A percentile compares a stretch with the other conserved stretches of the same genome.
These are phyloP conservation scores for Danaus melanippus DNA, from an alignment of 1,140 invertebrate species.

Conservation along the genomic window DNA sequence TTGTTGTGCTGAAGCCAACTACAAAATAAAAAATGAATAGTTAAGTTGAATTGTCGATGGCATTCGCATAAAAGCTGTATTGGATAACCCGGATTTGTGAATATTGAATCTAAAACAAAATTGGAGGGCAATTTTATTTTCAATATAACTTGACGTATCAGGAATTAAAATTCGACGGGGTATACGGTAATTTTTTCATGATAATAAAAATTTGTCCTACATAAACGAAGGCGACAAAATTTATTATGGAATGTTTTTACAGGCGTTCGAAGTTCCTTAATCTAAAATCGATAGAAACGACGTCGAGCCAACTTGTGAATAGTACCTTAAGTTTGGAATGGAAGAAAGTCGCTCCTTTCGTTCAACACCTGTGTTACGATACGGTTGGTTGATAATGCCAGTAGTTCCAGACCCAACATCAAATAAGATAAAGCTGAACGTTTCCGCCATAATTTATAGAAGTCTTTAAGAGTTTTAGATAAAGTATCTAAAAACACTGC, in stretches of 20 bases:
- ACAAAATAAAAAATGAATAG: conserved; percentile 36
- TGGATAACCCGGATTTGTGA: conserved; percentile 9
- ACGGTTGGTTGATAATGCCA: conserved; percentile 48
- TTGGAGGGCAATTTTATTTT: conserved; percentile 5
- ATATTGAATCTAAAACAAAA: conserved; percentile 12
- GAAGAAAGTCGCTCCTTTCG: conserved; percentile 56
- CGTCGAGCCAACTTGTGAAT: conserved; percentile 61
- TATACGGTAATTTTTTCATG: neutral
- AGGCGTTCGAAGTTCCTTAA: conserved; percentile 62
- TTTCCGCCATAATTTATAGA: conserved; percentile 26
- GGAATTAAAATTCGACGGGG: no score
- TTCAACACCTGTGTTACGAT: conserved; percentile 60
- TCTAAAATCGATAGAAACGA: conserved; percentile 68
- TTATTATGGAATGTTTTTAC: conserved; percentile 65
- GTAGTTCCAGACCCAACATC: conserved; percentile 32
- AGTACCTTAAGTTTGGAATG: conserved; percentile 56
- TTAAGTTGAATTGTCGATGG: conserved; percentile 25
- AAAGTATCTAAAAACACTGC: conserved; percentile 1
- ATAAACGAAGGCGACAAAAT: conserved; percentile 37
- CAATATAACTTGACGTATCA: neutral
- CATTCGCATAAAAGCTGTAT: conserved; percentile 8
- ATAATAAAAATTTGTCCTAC: conserved; percentile 15
- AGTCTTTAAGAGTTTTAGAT: conserved; percentile 15
- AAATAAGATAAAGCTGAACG: conserved; percentile 41
- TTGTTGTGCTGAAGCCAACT: conserved; percentile 37